Base-by-base conservation (phyloP, 2,888 invertebrate genomes). In the Pilophorus perplexus region DNA sequence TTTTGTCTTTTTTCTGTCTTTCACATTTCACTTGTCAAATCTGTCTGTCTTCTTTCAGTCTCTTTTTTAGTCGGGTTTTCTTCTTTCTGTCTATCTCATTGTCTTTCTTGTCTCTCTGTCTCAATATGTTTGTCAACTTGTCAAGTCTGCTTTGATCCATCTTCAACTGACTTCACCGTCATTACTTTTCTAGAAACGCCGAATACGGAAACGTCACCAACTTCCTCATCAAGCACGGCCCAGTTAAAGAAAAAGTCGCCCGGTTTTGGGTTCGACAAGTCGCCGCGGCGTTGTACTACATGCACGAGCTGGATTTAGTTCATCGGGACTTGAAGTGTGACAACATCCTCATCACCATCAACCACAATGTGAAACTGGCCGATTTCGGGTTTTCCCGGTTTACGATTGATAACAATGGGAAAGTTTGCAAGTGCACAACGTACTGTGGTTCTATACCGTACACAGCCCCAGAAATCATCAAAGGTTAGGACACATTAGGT, bases 361-460 rank as follows among this genome's bases (percentile, higher is more conserved):
- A 87, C 75, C 86, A 85, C 75, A 89, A 89, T 73, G 82, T 90
- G 14, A 92, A 92, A 77, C 76, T 87, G 59, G 87, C 89, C 0
- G 92, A 92, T 78, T 92, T 92, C 74, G 92, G 92, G 14, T 91
- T 91, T 75, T 85, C 90, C 0, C 48, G 68, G 16, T 67, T 55
- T 37, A 55, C 55, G 18, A 18, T 62, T 3, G 67, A 67, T 23
- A 52, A 33, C 28, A 54, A n/a, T 48, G 75, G 78, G 1, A 75
- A 46, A 22, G 79, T 80, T 18, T 75, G 85, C 12, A 74, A 85
- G 55, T 90, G 90, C 72, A 84, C 86, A 73, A 92, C 92, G 0
- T 92, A 88, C 74, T 92, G 92, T 74, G 93, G 92, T 0, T 90
- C 90, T 14, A 78, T 91, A n/a, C 89, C 90, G 4, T 93, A 93